These are phyloP conservation scores for Motacilla tschutschensis DNA, from an alignment of 2,113 vertebrate genomes.

Conservation along the genomic window DNA sequence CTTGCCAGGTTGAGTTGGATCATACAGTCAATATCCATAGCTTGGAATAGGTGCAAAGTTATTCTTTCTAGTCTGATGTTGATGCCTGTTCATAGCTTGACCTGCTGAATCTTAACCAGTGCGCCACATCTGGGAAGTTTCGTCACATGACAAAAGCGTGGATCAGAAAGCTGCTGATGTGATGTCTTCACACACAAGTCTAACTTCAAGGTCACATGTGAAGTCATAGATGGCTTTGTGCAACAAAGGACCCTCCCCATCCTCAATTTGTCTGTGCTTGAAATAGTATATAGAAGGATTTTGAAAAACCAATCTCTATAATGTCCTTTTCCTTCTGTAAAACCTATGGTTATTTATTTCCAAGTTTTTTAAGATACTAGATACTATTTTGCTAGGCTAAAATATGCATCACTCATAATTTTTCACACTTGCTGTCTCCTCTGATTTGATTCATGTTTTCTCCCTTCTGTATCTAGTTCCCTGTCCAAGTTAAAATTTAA, in stretches of 20 bases:
- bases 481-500: slow-evolving; percentile 7
- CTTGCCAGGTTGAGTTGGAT: not conserved
- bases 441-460: not conserved
- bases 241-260: not conserved
- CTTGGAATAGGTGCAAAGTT: not conserved
- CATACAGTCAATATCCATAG: not conserved
- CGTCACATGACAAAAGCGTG: not conserved
- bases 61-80: not conserved
- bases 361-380: not conserved
- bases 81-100: not conserved
- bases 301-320: not conserved
- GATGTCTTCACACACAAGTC: not conserved
- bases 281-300: not conserved
- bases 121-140: not conserved
- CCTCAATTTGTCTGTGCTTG: not conserved
- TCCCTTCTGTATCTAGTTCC: not conserved
- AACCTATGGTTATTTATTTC: not conserved
- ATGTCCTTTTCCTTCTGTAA: not conserved
- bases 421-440: slow-evolving; percentile 14
- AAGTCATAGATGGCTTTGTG: accelerated
- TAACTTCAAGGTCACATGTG: not conserved
- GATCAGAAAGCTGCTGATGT: not conserved
- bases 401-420: not conserved
- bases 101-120: not conserved
- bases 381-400: not conserved